Evolutionary conservation across 1,140 invertebrate genomes (phyloP).

Genomic region (Psix sp.): DNA sequence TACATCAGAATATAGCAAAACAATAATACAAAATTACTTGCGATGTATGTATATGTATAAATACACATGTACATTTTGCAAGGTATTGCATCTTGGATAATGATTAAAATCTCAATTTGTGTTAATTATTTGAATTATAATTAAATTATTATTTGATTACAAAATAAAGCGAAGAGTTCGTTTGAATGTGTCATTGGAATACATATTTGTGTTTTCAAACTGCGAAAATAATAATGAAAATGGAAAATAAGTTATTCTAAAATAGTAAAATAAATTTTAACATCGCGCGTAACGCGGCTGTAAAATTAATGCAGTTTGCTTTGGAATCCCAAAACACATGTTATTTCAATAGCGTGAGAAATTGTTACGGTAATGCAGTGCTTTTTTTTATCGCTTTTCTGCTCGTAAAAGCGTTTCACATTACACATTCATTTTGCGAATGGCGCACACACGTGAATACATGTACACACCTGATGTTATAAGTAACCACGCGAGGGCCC

Average conservation of each 20-base stretch:
- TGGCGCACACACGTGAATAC: conserved; percentile 1
- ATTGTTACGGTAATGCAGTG: conserved; percentile 51
- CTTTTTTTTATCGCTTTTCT: conserved; percentile 47
- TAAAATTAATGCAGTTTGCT: conserved; percentile 55
- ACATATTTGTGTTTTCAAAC: too few species aligned
- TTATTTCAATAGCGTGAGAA: conserved; percentile 55
- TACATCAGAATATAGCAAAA: too few species aligned
- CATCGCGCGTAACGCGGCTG: conserved; percentile 38
- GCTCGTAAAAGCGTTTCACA: conserved; percentile 52
- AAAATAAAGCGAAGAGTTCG: too few species aligned
- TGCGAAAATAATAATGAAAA: not conserved
- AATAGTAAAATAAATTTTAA: conserved; percentile 43
- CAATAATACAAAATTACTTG: too few species aligned
- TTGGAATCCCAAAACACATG: conserved; percentile 48
- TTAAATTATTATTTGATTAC: too few species aligned
- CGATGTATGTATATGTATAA: too few species aligned
- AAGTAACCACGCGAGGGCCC: conserved; percentile 25
- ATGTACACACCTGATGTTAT: conserved; percentile 17
- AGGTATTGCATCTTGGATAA: too few species aligned
- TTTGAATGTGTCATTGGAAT: too few species aligned
- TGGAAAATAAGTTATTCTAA: not conserved
- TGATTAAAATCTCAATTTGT: too few species aligned
- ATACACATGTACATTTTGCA: too few species aligned
- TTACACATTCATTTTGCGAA: conserved; percentile 50
- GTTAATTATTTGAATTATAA: too few species aligned